Base-by-base conservation (phyloP, 2,888 invertebrate genomes). In the Tenodera sinensis region DNA sequence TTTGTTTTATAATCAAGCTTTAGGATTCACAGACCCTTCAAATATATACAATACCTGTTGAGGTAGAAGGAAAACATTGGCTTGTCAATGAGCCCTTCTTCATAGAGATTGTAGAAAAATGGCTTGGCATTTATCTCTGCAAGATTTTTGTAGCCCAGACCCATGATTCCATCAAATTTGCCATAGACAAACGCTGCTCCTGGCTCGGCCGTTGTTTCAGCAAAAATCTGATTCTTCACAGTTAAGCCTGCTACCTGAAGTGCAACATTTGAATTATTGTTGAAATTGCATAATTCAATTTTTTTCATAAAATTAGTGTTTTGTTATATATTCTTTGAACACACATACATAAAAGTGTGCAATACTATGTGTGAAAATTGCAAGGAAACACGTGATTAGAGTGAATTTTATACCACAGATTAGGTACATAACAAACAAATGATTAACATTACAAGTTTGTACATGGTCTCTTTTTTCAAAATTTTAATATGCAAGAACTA, bases 111-210 rank as follows among this genome's bases (percentile, higher is more conserved):
- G 92, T 96, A 94, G 92, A 97, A 96, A 88, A 96, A 95, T 25
- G 96, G 96, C 83, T 93, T 93, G 12, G 95, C 95, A 83, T 93
- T 93, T 90, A 94, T 94, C 12, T 94, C 94, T 28, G 95, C 93
- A 89, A 95, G 94, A 1, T 93, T 92, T 90, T 93, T 93, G 91
- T 95, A 95, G 3, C 94, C 96, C 92, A 97, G 93, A 84, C 96
- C 96, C 83, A 97, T 93, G 90, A 97, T 95, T 15, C 97, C 96
- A 93, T 97, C 97, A 91, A 96, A 96, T 93, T 95, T 96, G 89
- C 95, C 95, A 84, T 95, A 95, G 28, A 96, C 93, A 92, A 96
- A 96, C 3, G 54, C 54, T 3, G 95, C 94, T 83, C 95, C 94
- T 2, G 96, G 96, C 91, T 97, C 95, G 89, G 94, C 93, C 0